Evolutionary conservation across 1,140 invertebrate species (phyloP), one percentile per base, ranked within the genome.

Genomic region (Calycopis cecrops): DNA sequence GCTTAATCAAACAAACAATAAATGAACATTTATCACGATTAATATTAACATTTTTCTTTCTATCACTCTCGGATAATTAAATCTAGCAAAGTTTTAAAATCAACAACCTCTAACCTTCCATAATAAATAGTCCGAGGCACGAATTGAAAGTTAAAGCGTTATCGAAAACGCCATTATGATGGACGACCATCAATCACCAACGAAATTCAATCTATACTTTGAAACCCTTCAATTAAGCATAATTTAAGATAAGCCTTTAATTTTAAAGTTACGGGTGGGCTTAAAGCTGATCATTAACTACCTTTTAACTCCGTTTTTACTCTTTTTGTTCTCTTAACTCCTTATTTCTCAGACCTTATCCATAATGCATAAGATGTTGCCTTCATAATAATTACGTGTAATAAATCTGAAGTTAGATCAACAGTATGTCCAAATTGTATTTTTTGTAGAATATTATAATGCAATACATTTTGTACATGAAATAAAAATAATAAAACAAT

Each of bases 171-270:
- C 65, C 60, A 60, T 57, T 48, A 35, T 69, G 69, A 71, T 59
- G 59, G 63, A 70, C 67, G 60, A 63, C 73, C 75, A 85, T 87
- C 81, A 79, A 87, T 87, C 83, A 83, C 77, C 59, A 76, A 78
- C 73, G 74, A 84, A 77, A 85, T 83, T 85, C 78, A 86, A 86
- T 86, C 81, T 82, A 60, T 78, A 77, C 70, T 72, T 76, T 83
- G 77, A 76, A 74, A 79, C 76, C 83, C 83, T 80, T 62, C 79
- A 87, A 87, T 87, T 87, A 87, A 85, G 73, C 76, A 83, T 87
- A 87, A 87, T 87, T 87, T 79, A 72, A 87, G 81, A 84, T 85
- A 84, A 82, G 70, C 73, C 79, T 84, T 79, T 85, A 81, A 79
- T 84, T 86, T 80, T 78, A 77, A 73, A 79, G 63, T 79, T 76